Conservation (phyloP, 1,140 invertebrate species). For the Drosophila triauraria region DNA sequence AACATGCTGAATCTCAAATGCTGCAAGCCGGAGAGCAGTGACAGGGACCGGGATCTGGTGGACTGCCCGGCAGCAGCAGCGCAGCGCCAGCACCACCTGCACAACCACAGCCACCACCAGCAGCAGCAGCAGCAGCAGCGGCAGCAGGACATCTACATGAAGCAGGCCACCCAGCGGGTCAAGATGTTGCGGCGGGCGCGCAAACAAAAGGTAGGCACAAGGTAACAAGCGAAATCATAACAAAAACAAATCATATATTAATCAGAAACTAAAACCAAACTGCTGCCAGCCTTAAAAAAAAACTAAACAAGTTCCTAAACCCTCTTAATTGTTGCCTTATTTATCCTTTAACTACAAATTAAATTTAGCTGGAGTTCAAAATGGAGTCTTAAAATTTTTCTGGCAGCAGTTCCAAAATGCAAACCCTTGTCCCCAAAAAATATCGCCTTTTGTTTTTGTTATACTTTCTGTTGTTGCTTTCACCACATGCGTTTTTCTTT, state of each 20-base stretch:
- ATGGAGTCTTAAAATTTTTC: neutral
- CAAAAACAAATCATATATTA: constrained; percentile 45
- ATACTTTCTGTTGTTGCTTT: constrained; percentile 24
- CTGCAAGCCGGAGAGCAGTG: constrained; percentile 49
- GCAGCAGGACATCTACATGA: constrained; percentile 81
- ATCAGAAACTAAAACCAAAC: constrained; percentile 5
- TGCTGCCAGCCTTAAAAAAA: constrained; percentile 7
- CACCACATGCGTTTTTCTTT: constrained; percentile 31
- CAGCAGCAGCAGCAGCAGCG: constrained; percentile 51
- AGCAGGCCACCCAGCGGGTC: constrained; percentile 80
- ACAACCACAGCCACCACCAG: constrained; percentile 47
- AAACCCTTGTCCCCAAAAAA: neutral
- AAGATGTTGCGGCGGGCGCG: constrained; percentile 82
- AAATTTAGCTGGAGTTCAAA: neutral
- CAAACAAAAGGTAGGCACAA: constrained; percentile 82
- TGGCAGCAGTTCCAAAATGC: constrained; percentile 20
- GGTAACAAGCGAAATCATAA: constrained; percentile 42
- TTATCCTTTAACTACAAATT: neutral
- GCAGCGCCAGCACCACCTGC: constrained; percentile 42
- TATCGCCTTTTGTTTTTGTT: constrained; percentile 39
- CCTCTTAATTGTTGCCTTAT: neutral
- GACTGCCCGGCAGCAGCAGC: constrained; percentile 39
- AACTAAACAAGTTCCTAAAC: neutral
- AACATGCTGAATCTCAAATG: constrained; percentile 82
- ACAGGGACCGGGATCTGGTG: constrained; percentile 33